Conservation (phyloP, 2,797 vertebrate species). For the Melanogrammus aeglefinus region DNA sequence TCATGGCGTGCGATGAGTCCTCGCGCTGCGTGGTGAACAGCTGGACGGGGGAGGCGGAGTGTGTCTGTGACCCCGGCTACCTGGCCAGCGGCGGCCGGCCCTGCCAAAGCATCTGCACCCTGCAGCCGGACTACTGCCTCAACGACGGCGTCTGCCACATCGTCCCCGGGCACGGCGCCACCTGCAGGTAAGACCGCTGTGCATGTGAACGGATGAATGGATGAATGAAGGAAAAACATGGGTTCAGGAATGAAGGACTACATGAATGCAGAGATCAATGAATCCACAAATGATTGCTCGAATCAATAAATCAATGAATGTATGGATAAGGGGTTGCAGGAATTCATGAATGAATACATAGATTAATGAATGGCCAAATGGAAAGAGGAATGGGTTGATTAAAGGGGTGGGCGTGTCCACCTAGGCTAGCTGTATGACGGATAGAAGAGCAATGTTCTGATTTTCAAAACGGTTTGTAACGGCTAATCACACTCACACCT, state of each 20-base stretch:
- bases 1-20: conserved; percentile 86
- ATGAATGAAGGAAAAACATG: neutral
- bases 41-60: conserved; percentile 81
- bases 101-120: conserved; percentile 78
- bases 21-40: conserved; percentile 82
- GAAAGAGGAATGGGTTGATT: neutral
- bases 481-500: too few species aligned
- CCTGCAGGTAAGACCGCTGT: conserved; percentile 81
- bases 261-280: neutral
- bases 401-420: too few species aligned
- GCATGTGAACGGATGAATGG: neutral
- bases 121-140: conserved; percentile 76
- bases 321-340: neutral
- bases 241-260: neutral
- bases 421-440: too few species aligned
- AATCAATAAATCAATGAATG: neutral
- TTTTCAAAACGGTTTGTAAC: too few species aligned
- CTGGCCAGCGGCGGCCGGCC: conserved; percentile 64
- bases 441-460: too few species aligned
- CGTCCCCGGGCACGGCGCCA: conserved; percentile 76
- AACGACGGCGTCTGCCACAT: conserved; percentile 81
- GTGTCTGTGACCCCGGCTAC: conserved; percentile 82
- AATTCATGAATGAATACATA: neutral
- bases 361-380: neutral
- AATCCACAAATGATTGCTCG: neutral